Conservation (phyloP, 2,113 vertebrate species). For the Phyllostomus discolor region DNA sequence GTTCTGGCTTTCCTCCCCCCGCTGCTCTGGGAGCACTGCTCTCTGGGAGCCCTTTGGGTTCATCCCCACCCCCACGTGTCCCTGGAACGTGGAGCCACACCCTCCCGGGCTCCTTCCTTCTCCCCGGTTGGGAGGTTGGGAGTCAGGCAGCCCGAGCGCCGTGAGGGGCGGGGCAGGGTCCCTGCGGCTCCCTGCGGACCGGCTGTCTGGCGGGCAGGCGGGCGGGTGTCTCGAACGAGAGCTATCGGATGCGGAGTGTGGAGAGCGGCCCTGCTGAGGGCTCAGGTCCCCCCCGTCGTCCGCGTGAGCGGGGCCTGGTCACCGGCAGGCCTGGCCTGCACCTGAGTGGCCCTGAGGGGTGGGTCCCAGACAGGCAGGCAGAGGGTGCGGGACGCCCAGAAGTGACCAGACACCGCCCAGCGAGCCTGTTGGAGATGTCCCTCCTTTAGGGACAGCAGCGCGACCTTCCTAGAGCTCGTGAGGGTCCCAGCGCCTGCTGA, state of each 20-base stretch:
- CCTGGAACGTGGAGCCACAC: neutral
- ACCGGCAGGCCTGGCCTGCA: neutral
- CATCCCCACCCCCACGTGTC: accelerated
- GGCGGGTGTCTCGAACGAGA: accelerated
- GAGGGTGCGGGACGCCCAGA: no score
- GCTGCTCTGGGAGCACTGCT: neutral
- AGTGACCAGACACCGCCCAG: no score
- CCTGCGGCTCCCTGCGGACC: no score
- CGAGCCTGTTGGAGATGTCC: accelerated
- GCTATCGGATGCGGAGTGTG: accelerated
- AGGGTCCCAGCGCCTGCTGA: accelerated
- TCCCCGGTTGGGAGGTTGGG: no score
- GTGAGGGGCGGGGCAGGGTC: no score
- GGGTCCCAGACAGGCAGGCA: accelerated
- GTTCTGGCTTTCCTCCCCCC: neutral
- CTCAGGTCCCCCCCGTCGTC: neutral
- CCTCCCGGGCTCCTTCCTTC: neutral
- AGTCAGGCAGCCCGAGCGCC: accelerated
- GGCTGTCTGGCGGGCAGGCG: neutral
- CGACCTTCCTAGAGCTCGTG: neutral
- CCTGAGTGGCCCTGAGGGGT: neutral
- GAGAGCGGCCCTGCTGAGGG: neutral
- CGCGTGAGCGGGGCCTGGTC: neutral
- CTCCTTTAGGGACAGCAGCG: no score
- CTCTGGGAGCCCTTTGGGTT: neutral